Base-by-base conservation (phyloP, 2,888 invertebrate genomes). In the Napeogenes sylphis region DNA sequence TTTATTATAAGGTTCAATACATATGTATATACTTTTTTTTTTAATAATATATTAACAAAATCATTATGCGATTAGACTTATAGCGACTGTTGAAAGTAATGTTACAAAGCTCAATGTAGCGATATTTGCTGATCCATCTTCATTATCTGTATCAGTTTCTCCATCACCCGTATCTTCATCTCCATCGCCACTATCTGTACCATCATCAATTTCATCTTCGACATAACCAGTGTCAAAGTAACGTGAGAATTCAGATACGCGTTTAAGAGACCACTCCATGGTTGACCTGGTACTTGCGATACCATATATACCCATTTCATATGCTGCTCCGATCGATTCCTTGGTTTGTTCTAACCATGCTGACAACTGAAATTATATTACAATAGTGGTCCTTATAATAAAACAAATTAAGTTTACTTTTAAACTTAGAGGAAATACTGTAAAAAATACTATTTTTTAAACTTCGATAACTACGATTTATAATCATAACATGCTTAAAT, bases 221-320 rank as follows among this genome's bases (percentile, higher is more conserved):
- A 76, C 73, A 60, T 82, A 90, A 45, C 90, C 89, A 54, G 65
- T 74, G 3, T 85, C 83, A 45, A 89, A 84, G 72, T 77, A 90
- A 0, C 55, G 51, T 0, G 68, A 68, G 45, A 89, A 76, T 61
- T 90, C 90, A 0, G 65, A 21, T 2, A 76, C 63, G 38, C 87
- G 81, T 2, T 62, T 35, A 2, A 55, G 47, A 6, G 83, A 81
- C 85, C 88, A 90, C 0, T 45, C 66, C 0, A 86, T 71, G 66
- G 86, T 87, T 2, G 45, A 21, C 51, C 82, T 77, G 2, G 85
- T 72, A 2, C 75, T 67, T 0, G 66, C 66, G 1, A 83, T 75
- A 5, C 82, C 84, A 21, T 61, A 71, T 0, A 74, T 63, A 0
- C 75, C 82, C 2, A 76, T 75, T 13, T 72, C 71, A 65, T 83